Percentiles rank a stretch among this genome's conserved stretches.
phyloP scores from a whole-genome alignment of 2,888 invertebrate genomes.

The Agonopterix heracliana region DNA sequence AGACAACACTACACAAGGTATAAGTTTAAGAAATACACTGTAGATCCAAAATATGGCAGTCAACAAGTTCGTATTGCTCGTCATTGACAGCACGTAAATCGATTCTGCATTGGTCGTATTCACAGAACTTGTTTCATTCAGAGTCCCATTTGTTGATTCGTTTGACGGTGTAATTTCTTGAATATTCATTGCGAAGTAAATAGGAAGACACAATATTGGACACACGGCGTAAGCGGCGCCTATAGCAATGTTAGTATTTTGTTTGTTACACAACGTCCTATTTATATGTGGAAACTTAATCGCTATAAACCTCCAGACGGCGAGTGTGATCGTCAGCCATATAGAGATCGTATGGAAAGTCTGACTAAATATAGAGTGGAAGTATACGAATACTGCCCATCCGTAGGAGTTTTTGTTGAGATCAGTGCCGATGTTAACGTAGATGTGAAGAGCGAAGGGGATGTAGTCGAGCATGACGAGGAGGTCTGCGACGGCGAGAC shows the following conservation, averaged over 20 bases:
- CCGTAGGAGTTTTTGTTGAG: slow-evolving; percentile 76
- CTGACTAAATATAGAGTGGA: slow-evolving; percentile 93
- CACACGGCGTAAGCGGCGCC: slow-evolving; percentile 86
- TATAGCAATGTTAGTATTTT: slow-evolving; percentile 85
- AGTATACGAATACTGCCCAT: slow-evolving; percentile 89
- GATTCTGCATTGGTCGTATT: slow-evolving; percentile 57
- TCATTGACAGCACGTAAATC: slow-evolving; percentile 80
- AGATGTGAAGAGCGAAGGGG: slow-evolving; percentile 89
- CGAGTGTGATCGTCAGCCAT: slow-evolving; percentile 93
- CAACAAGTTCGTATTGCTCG: slow-evolving; percentile 77
- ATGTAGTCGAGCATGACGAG: slow-evolving; percentile 96
- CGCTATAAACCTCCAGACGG: slow-evolving; percentile 94
- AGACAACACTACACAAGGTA: slow-evolving; percentile 92
- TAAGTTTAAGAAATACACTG: slow-evolving; percentile 92
- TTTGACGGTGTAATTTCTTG: slow-evolving; percentile 46
- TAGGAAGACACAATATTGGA: slow-evolving; percentile 88
- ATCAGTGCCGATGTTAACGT: slow-evolving; percentile 75
- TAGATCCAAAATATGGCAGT: slow-evolving; percentile 93
- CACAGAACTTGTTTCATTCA: slow-evolving; percentile 30
- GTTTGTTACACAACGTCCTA: slow-evolving; percentile 87
- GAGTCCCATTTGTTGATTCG: slow-evolving; percentile 31
- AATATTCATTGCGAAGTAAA: slow-evolving; percentile 87
- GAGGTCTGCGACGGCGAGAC: slow-evolving; percentile 92
- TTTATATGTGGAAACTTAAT: slow-evolving; percentile 91
- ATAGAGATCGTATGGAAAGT: slow-evolving; percentile 93